These are phyloP conservation scores for Epizoanthus scotinus DNA, from an alignment of 92 coral and sea anemone genomes.

Conservation along the genomic window DNA sequence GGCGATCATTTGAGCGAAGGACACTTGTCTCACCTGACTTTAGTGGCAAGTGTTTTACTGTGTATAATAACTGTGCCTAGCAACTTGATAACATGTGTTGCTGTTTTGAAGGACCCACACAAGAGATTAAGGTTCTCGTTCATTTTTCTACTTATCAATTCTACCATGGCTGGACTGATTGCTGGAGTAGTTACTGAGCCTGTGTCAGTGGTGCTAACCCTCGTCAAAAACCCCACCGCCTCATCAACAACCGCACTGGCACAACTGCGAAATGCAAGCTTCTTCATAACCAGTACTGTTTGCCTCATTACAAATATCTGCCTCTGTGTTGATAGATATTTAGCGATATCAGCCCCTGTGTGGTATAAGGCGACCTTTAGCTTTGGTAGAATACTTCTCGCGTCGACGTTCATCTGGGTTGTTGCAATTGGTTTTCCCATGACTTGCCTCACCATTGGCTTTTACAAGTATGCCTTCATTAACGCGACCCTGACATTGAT, in stretches of 20 bases:
- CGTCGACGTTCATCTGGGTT: constrained; percentile 26
- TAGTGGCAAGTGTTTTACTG: neutral
- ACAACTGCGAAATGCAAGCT: constrained; percentile 8
- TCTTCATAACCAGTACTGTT: constrained; percentile 19
- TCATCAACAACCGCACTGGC: constrained; percentile 4
- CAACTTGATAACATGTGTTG: constrained; percentile 6
- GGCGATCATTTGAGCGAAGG: constrained; percentile 15
- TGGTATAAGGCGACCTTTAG: constrained; percentile 28
- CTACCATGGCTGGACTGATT: constrained; percentile 21
- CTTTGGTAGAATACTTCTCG: constrained; percentile 18
- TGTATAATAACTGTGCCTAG: neutral
- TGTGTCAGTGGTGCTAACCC: neutral
- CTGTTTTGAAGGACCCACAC: constrained; percentile 16
- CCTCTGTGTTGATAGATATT: constrained; percentile 38
- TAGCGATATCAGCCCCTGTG: constrained; percentile 37
- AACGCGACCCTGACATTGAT: constrained; percentile 14
- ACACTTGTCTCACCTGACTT: neutral
- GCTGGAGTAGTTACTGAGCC: constrained; percentile 9
- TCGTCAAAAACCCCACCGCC: neutral
- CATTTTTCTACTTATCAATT: constrained; percentile 21
- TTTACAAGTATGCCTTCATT: constrained; percentile 30
- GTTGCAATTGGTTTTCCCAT: constrained; percentile 19
- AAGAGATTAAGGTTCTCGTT: constrained; percentile 9
- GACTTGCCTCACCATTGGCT: constrained; percentile 33
- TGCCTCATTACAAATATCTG: constrained; percentile 30